Evolutionary conservation across 2,888 invertebrate species (phyloP), one percentile per base, ranked within the genome.

Genomic region (Amphipoea oculea): DNA sequence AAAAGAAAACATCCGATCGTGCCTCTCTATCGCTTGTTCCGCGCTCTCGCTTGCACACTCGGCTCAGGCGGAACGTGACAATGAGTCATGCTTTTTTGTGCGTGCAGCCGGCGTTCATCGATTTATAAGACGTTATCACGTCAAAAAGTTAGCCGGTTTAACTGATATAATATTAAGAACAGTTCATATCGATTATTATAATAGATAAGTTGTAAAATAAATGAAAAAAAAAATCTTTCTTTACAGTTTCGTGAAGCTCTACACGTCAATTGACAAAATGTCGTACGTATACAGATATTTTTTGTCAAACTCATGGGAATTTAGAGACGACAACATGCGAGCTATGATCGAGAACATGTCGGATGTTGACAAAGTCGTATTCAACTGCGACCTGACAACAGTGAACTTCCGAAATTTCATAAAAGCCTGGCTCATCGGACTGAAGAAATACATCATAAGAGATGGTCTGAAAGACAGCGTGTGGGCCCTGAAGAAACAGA

Each of bases 241-340:
- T 88, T 84, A n/a, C 88, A 90, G 90, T 78, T 84, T 89, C 51
- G 83, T 86, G 17, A 85, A 82, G 17, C 23, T 89, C 1, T 90
- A 86, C 60, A 74, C 70, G 0, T 79, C 84, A 40, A 83, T 87
- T 0, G 79, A 86, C 51, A 90, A 86, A 71, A 75, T 87, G 65
- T 68, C 80, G 0, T 62, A 40, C 2, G 67, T 84, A 0, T 78
- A 82, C 14, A 74, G 78, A n/a, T 87, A 83, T 69, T 90, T 90
- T 60, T 62, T 80, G 23, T 63, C 75, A 12, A 82, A 89, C 45
- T 73, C 82, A 0, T 90, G 90, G 90, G 36, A 62, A 0, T 90
- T 90, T 29, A 72, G n/a, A 9, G 85, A 89, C 17, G 73, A 84
- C 4, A 90, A 90, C 20, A 48, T 86, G 1, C 70, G 66, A 36